Conservation (phyloP, 1,140 invertebrate species). For the Pseudomyrmex sp. region DNA sequence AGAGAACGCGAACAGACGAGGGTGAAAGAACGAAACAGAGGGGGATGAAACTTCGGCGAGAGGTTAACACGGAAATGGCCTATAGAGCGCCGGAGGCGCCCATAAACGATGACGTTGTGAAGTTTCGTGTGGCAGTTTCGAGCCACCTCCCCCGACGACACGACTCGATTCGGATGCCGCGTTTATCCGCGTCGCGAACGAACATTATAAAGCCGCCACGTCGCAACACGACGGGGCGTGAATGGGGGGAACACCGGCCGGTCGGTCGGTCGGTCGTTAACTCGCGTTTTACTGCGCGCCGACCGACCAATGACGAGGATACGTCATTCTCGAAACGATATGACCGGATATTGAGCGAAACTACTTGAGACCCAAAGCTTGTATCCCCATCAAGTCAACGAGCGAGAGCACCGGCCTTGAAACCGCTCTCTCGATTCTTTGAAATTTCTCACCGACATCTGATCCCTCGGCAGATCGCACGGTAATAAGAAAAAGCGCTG, state of each 20-base stretch:
- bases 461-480: neutral
- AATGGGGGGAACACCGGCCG: neutral
- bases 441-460: neutral
- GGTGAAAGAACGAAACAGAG: neutral
- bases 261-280: constrained; percentile 59
- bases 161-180: constrained; percentile 23
- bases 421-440: neutral
- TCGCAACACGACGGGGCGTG: constrained; percentile 2
- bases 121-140: constrained; percentile 10
- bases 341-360: constrained; percentile 58
- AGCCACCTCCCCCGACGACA: no score
- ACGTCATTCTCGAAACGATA: constrained; percentile 25
- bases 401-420: neutral
- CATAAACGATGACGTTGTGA: constrained; percentile 41
- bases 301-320: constrained; percentile 53
- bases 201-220: constrained; percentile 41
- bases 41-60: constrained; percentile 24
- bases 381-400: neutral
- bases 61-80: constrained; percentile 40
- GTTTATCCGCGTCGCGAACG: constrained; percentile 36
- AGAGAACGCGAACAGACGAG: constrained; percentile 9
- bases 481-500: neutral
- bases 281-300: constrained; percentile 52
- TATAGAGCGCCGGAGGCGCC: constrained; percentile 24
- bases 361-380: constrained; percentile 6